Base-by-base conservation (phyloP, 2,113 vertebrate genomes). In the Pituophis catenifer region DNA sequence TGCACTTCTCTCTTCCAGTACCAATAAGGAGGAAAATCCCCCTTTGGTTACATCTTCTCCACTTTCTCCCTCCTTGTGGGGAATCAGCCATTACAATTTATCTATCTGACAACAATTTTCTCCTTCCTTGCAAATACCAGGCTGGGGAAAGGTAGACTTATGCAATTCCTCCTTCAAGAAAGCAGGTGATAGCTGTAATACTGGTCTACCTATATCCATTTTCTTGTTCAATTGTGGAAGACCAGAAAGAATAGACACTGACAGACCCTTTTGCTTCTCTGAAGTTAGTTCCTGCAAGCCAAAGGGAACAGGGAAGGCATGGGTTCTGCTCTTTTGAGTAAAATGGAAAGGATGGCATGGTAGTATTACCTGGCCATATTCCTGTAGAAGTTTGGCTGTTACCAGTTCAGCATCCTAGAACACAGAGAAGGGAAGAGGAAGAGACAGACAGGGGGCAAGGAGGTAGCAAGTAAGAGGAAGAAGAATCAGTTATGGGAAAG, bases 391-490 rank as follows among this genome's bases (percentile, higher is more conserved):
- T 95, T 95, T 94, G 93, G 96, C 97, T 86, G 97, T 95, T 97
- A 97, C 93, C 90, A 95, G 89, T 81, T 97, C 97, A 90, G 96
- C 97, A 95, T 97, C 97, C 97, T 97, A 92, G 91, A 96, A 96
- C 12, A 94, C 38, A 93, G 88, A 65, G 89, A 57, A 75, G 95
- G 55, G 95, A 53, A 44, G 26, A 75, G 52, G 92, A 65, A 92
- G 62, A 11, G 90, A 94, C 23, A 15, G 65, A 93, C 62, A 94
- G 55, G 90, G 29, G 3, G 57, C 89, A 75, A 87, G 53, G 24
- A 87, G 91, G 91, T 89, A 58, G 53, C 90, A 89, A 53, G 86
- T 88, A 89, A 93, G 90, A 93, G 89, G 75, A 87, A 90, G 8
- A 92, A 92, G 88, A 86, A 86, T 26, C 92, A 90, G 75, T 75